Conservation (phyloP, 1,140 invertebrate species). For the Bombus affinis region DNA sequence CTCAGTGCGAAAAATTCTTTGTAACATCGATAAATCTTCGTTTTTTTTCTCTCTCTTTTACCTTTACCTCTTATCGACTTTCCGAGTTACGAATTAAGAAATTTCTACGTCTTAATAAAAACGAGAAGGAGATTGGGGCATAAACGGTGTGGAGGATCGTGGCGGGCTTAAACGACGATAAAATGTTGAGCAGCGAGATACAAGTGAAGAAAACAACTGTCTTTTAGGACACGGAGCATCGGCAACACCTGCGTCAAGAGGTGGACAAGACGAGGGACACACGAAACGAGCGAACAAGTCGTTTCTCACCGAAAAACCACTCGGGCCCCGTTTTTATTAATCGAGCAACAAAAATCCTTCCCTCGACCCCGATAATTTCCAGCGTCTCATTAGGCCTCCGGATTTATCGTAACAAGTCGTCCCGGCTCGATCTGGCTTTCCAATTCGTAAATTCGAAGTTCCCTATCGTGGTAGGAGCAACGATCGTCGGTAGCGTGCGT, state of each 20-base stretch:
- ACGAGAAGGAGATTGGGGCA: not conserved
- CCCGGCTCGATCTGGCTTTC: constrained; percentile 14
- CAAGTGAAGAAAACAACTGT: not conserved
- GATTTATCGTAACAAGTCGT: constrained; percentile 33
- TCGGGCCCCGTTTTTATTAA: constrained; percentile 8
- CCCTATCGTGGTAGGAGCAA: not conserved
- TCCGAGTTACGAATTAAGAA: no score
- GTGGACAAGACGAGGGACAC: not conserved
- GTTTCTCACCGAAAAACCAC: constrained; percentile 23
- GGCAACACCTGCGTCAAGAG: not conserved
- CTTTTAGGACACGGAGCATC: not conserved
- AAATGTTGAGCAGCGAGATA: not conserved
- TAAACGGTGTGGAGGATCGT: not conserved
- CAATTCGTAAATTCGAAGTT: constrained; percentile 45
- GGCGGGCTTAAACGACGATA: not conserved
- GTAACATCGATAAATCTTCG: no score
- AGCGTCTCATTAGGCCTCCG: constrained; percentile 22
- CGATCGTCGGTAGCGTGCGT: constrained; percentile 70
- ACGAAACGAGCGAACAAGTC: not conserved
- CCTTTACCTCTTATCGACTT: no score
- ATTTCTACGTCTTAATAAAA: not conserved
- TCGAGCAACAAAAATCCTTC: constrained; percentile 27
- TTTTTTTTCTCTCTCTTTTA: no score
- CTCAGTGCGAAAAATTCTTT: no score
- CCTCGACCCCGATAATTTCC: constrained; percentile 30